phyloP scores from a whole-genome alignment of 2,888 invertebrate species.

The Drosophila subquinaria region DNA sequence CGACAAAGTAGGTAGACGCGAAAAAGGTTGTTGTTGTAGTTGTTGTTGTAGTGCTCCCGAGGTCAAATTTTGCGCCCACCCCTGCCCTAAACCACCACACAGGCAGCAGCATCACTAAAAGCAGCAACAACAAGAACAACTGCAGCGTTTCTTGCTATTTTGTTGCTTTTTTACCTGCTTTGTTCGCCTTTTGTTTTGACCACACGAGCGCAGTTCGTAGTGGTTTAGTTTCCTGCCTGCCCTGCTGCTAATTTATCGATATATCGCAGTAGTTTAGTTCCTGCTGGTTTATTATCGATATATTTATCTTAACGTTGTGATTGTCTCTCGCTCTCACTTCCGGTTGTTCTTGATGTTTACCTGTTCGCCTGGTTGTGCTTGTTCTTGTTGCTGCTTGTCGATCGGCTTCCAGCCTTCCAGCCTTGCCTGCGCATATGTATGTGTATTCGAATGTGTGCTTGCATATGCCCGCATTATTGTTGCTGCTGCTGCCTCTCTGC shows the following conservation, averaged over 20 bases:
- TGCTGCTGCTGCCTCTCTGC: constrained; percentile 35
- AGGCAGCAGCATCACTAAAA: constrained; percentile 31
- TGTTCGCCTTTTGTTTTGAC: constrained; percentile 57
- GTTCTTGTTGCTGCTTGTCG: constrained; percentile 46
- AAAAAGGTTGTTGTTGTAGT: too few relatives aligned
- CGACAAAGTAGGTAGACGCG: too few relatives aligned
- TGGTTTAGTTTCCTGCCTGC: constrained; percentile 48
- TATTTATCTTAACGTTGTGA: constrained; percentile 55
- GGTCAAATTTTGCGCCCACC: too few relatives aligned
- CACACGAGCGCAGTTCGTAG: constrained; percentile 40
- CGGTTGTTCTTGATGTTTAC: constrained; percentile 55
- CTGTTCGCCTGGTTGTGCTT: constrained; percentile 65
- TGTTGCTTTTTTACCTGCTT: constrained; percentile 45
- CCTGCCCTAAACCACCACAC: constrained; percentile 6
- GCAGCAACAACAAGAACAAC: constrained; percentile 20
- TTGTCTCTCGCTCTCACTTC: constrained; percentile 43
- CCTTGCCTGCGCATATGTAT: constrained; percentile 36
- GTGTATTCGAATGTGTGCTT: constrained; percentile 10
- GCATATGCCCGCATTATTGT: constrained; percentile 22
- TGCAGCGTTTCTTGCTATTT: constrained; percentile 17
- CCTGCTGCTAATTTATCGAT: constrained; percentile 55
- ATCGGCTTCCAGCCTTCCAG: constrained; percentile 66
- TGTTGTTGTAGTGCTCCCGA: too few relatives aligned
- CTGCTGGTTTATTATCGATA: constrained; percentile 62
- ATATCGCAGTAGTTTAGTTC: neutral